Conservation (phyloP, 2,797 vertebrate genomes). For the Distichodus sexfasciatus region DNA sequence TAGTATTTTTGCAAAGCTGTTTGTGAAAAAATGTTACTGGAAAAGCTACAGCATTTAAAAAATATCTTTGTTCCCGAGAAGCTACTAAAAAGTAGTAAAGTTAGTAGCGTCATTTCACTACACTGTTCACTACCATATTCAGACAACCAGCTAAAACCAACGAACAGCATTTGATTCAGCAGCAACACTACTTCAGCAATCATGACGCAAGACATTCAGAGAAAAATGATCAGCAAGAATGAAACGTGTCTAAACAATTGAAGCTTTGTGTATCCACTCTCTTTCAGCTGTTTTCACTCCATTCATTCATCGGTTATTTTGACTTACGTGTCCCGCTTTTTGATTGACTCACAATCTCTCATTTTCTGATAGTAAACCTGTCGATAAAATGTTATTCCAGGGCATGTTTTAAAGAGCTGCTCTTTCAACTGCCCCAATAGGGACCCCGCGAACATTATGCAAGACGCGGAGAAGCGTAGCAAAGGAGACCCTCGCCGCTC, state of each 20-base stretch:
- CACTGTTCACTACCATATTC: too few species aligned
- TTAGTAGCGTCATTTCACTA: too few species aligned
- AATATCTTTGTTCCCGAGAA: too few species aligned
- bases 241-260: background rate
- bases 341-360: background rate
- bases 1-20: too few species aligned
- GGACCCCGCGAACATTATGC: background rate
- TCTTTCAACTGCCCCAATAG: background rate
- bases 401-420: background rate
- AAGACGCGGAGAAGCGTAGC: slow-evolving; percentile 8
- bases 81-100: too few species aligned
- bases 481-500: slow-evolving; percentile 18
- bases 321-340: background rate
- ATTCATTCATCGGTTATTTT: background rate
- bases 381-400: slow-evolving; percentile 8
- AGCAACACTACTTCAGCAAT: too few species aligned
- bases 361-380: slow-evolving; percentile 8
- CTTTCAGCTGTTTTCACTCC: background rate
- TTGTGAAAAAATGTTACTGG: too few species aligned
- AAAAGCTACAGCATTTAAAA: too few species aligned
- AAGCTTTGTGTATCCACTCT: background rate
- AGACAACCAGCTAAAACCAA: too few species aligned
- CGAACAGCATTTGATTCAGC: too few species aligned
- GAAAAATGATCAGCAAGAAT: background rate
- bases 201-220: too few species aligned